Percentiles rank a stretch among this genome's conserved stretches.
These are phyloP conservation scores for Lymantria monacha DNA, from an alignment of 2,888 invertebrate genomes.

Conservation along the genomic window DNA sequence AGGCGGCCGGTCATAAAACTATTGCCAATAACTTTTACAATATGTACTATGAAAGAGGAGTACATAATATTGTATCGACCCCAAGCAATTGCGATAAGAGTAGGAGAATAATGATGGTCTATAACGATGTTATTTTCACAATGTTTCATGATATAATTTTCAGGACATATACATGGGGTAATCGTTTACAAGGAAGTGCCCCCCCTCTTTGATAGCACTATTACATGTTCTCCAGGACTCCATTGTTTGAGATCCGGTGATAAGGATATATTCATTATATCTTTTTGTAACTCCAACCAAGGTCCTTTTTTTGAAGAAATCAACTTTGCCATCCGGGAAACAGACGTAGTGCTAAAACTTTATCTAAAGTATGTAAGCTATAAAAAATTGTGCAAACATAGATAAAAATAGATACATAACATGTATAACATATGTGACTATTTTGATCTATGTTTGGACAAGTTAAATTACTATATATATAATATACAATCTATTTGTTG, in stretches of 20 bases:
- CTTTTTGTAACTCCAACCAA: conserved; percentile 81
- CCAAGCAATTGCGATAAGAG: too few relatives aligned
- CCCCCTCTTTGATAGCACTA: conserved; percentile 80
- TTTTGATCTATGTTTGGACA: too few relatives aligned
- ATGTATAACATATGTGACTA: neutral
- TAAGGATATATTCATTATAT: conserved; percentile 76
- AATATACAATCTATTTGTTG: too few relatives aligned
- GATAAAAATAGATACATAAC: neutral
- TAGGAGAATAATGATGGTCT: too few relatives aligned
- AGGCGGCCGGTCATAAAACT: too few relatives aligned
- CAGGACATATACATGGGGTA: conserved; percentile 83
- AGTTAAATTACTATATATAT: too few relatives aligned
- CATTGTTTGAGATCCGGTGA: conserved; percentile 74
- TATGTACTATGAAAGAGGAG: too few relatives aligned
- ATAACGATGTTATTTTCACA: too few relatives aligned
- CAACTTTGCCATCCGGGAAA: conserved; percentile 82
- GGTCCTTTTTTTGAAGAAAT: conserved; percentile 85
- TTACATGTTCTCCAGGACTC: conserved; percentile 74
- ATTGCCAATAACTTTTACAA: too few relatives aligned
- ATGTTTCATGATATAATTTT: conserved; percentile 9
- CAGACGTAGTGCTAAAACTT: conserved; percentile 77
- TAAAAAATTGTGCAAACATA: neutral
- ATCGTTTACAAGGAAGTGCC: conserved; percentile 69
- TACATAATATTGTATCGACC: too few relatives aligned
- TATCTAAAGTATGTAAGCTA: conserved; percentile 77